Conservation (phyloP, 1,140 invertebrate genomes). For the Drosophila ironensis region DNA sequence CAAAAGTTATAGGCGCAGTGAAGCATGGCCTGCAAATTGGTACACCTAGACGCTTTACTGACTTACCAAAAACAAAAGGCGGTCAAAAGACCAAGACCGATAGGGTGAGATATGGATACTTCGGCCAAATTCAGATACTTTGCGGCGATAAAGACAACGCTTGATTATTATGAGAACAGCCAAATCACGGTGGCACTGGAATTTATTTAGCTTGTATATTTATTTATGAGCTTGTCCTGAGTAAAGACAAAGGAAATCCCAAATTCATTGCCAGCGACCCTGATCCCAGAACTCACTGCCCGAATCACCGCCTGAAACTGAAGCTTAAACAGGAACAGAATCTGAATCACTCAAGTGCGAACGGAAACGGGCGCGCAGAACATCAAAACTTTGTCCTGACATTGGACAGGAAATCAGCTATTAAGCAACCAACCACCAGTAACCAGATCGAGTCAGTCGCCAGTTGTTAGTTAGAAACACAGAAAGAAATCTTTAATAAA, state of each 20-base stretch:
- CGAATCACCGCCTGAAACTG: conserved; percentile 29
- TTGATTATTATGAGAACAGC: conserved; percentile 63
- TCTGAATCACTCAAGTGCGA: conserved; percentile 70
- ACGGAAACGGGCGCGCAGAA: conserved; percentile 67
- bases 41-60: conserved; percentile 78
- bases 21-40: conserved; percentile 77
- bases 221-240: conserved; percentile 76
- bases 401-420: conserved; percentile 72
- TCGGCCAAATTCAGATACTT: conserved; percentile 65
- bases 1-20: conserved; percentile 72
- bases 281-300: conserved; percentile 1
- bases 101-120: conserved; percentile 34
- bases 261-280: too few species aligned
- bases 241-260: conserved; percentile 63
- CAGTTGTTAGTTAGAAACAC: background rate
- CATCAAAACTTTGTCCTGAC: conserved; percentile 72
- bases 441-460: conserved; percentile 15
- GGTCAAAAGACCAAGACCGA: conserved; percentile 32
- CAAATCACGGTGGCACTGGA: conserved; percentile 51
- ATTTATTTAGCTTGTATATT: conserved; percentile 76
- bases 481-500: background rate
- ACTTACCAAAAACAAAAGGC: conserved; percentile 59
- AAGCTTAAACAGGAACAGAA: background rate
- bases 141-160: conserved; percentile 74
- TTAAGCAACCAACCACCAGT: conserved; percentile 68